Evolutionary conservation across 2,797 vertebrate genomes (phyloP).

Genomic region (Erethizon dorsatum): DNA sequence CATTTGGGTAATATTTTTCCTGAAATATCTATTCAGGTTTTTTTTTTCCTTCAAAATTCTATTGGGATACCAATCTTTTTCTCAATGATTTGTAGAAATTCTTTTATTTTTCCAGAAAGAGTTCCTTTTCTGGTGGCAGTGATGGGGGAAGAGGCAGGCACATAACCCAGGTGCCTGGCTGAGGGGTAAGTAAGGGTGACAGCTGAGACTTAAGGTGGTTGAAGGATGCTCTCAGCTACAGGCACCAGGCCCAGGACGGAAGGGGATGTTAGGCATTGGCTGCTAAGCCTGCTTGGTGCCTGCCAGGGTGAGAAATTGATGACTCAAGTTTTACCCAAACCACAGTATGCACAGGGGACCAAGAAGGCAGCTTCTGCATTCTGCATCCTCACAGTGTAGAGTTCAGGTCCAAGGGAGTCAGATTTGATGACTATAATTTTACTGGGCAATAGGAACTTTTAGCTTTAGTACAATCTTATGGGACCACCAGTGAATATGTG

Average conservation of each 20-base stretch:
- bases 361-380: constrained; percentile 15
- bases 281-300: neutral
- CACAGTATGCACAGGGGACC: neutral
- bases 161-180: neutral
- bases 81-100: constrained; percentile 35
- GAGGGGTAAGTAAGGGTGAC: neutral
- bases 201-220: neutral
- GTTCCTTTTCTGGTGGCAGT: constrained; percentile 46
- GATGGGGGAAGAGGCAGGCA: constrained; percentile 13
- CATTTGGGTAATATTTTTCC: neutral
- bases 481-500: neutral
- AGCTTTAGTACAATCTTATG: neutral
- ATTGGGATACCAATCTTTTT: neutral
- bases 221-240: neutral
- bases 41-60: constrained; percentile 13
- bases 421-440: neutral
- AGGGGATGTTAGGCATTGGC: neutral
- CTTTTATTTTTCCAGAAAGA: neutral
- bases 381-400: constrained; percentile 17
- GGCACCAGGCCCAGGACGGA: neutral
- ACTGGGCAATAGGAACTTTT: neutral
- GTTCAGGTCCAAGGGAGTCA: neutral
- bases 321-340: constrained; percentile 3
- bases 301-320: neutral
- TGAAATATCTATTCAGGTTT: neutral